phyloP scores from a whole-genome alignment of 35 echinoderm and acorn worm genomes.

The Ophioderma brevispina region DNA sequence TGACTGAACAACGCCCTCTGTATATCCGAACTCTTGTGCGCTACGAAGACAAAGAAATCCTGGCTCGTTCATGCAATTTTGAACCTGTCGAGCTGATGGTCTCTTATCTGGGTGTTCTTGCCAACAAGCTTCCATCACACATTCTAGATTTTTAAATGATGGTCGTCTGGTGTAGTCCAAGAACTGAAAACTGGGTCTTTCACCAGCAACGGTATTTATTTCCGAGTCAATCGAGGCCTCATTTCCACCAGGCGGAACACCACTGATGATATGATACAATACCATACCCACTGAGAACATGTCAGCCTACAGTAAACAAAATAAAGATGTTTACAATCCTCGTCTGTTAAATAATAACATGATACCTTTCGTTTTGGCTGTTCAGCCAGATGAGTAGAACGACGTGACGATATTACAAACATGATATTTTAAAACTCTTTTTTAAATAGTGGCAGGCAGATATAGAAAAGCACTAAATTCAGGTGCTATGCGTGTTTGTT shows the following conservation, averaged over 20 bases:
- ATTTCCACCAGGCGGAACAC: constrained; percentile 45
- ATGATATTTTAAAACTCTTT: too few relatives aligned
- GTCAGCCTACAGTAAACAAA: constrained; percentile 46
- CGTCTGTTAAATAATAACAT: too few relatives aligned
- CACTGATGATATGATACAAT: constrained; percentile 62
- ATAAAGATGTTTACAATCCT: too few relatives aligned
- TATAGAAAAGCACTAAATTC: too few relatives aligned
- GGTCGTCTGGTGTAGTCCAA: constrained; percentile 38
- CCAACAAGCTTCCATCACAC: constrained; percentile 52
- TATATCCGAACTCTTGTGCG: constrained; percentile 10
- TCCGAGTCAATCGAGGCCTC: constrained; percentile 45
- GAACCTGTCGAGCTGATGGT: constrained; percentile 16
- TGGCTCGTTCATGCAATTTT: not conserved
- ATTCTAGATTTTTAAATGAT: constrained; percentile 43
- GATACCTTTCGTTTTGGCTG: too few relatives aligned
- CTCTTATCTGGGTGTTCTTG: constrained; percentile 26
- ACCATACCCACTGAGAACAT: constrained; percentile 77
- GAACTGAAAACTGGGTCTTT: constrained; percentile 50
- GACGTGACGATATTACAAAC: too few relatives aligned
- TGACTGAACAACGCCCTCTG: too few relatives aligned
- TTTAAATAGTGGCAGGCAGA: too few relatives aligned
- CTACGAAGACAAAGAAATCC: constrained; percentile 40
- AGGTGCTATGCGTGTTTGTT: too few relatives aligned
- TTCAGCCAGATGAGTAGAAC: too few relatives aligned
- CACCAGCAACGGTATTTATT: constrained; percentile 27